A percentile compares a stretch with the other conserved stretches of the same genome.
These are phyloP conservation scores for Pogonognathellus flavescens DNA, from an alignment of 1,140 invertebrate genomes.

Conservation along the genomic window DNA sequence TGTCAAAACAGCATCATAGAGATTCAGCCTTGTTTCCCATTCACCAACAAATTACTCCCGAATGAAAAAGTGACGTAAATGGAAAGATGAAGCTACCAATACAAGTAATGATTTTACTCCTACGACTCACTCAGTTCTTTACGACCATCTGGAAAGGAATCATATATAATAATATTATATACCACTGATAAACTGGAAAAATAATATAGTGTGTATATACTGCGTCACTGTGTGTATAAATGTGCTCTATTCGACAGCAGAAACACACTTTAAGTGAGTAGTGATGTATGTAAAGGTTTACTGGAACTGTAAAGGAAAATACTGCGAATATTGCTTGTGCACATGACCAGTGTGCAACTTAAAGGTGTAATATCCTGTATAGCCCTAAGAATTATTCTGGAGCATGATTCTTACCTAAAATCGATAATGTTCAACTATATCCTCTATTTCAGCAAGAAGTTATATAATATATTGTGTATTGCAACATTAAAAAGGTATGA, in stretches of 20 bases:
- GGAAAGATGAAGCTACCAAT: background rate
- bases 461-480: too few species aligned
- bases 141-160: conserved; percentile 23
- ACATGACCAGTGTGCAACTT: conserved; percentile 10
- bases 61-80: conserved; percentile 14
- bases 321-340: conserved; percentile 14
- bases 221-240: too few species aligned
- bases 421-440: background rate
- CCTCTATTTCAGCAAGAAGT: too few species aligned
- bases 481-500: too few species aligned
- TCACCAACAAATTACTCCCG: background rate
- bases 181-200: too few species aligned
- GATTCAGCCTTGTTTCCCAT: conserved; percentile 15
- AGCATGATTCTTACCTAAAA: background rate
- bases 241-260: too few species aligned
- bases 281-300: background rate
- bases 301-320: conserved; percentile 3
- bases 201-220: too few species aligned
- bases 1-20: conserved; percentile 22
- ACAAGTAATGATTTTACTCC: background rate
- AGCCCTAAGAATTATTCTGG: background rate
- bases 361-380: too few species aligned
- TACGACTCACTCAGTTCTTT: conserved; percentile 2
- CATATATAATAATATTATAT: too few species aligned
- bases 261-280: too few species aligned